These are phyloP conservation scores for Nematopogon swammerdamellus DNA, from an alignment of 2,888 invertebrate species.

Conservation along the genomic window DNA sequence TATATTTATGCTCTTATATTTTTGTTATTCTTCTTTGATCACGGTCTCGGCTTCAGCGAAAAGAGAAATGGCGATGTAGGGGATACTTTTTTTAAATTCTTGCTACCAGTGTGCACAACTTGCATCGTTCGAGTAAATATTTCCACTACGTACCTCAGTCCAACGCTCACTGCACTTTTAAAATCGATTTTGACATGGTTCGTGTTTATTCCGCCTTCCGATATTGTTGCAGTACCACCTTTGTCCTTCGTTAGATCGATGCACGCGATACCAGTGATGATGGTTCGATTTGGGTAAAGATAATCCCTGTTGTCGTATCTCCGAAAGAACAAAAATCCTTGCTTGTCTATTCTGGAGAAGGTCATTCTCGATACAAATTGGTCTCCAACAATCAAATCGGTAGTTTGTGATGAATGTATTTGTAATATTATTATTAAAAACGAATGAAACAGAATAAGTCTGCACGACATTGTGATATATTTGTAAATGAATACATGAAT, in stretches of 20 bases:
- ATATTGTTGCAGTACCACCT: constrained; percentile 15
- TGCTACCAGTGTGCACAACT: neutral
- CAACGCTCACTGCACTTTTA: constrained; percentile 20
- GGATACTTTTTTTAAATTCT: neutral
- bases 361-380: constrained; percentile 25
- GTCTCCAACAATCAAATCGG: constrained; percentile 12
- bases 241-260: constrained; percentile 20
- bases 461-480: too few species aligned
- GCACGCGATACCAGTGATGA: constrained; percentile 24
- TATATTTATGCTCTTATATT: too few species aligned
- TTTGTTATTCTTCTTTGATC: too few species aligned
- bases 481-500: too few species aligned
- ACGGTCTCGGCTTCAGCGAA: neutral
- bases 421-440: neutral
- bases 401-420: neutral
- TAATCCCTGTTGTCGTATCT: constrained; percentile 17
- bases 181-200: constrained; percentile 18
- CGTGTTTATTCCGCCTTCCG: constrained; percentile 18
- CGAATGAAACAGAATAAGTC: neutral
- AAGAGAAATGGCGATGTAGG: neutral
- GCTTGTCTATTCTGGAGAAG: constrained; percentile 23
- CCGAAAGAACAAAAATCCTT: constrained; percentile 22
- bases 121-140: constrained; percentile 6
- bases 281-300: constrained; percentile 20
- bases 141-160: constrained; percentile 19